A percentile compares a stretch with the other conserved stretches of the same genome.
phyloP scores from a whole-genome alignment of 1,140 invertebrate genomes.

The Geopemphigus sp. region DNA sequence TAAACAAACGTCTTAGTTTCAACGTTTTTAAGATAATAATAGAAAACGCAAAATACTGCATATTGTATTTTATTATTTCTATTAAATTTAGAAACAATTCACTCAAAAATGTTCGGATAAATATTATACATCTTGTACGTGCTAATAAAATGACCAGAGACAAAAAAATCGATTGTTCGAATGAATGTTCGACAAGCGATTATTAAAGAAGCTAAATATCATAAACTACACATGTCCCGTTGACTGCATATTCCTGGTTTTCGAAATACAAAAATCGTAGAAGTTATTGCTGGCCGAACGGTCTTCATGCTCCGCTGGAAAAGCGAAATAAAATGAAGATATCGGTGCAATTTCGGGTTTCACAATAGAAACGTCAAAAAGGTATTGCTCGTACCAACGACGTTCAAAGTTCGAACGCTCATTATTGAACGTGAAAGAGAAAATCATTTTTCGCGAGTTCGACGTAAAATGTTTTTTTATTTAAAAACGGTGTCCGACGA shows the following conservation, averaged over 20 bases:
- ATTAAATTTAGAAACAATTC: slow-evolving; percentile 3
- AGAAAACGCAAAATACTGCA: neutral
- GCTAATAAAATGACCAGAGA: slow-evolving; percentile 29
- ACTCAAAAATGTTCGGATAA: slow-evolving; percentile 1
- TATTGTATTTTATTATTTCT: slow-evolving; percentile 11
- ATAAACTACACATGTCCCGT: neutral
- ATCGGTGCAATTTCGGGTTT: no score
- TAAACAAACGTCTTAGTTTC: neutral
- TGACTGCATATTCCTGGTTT: no score
- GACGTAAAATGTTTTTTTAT: no score
- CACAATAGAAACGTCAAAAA: no score
- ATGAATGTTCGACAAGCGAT: neutral
- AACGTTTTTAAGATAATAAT: neutral
- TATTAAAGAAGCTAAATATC: slow-evolving; percentile 26
- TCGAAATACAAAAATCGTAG: slow-evolving; percentile 10
- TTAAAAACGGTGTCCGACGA: no score
- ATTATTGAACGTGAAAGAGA: no score
- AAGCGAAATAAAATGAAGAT: no score
- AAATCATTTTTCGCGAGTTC: neutral
- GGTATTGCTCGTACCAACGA: no score
- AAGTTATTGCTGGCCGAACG: neutral
- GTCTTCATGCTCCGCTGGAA: slow-evolving; percentile 37
- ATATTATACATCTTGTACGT: slow-evolving; percentile 28
- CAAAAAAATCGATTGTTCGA: slow-evolving; percentile 22
- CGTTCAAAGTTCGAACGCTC: no score